Evolutionary conservation across 2,797 vertebrate genomes (phyloP).

Genomic region (Triplophysa yarkandensis): DNA sequence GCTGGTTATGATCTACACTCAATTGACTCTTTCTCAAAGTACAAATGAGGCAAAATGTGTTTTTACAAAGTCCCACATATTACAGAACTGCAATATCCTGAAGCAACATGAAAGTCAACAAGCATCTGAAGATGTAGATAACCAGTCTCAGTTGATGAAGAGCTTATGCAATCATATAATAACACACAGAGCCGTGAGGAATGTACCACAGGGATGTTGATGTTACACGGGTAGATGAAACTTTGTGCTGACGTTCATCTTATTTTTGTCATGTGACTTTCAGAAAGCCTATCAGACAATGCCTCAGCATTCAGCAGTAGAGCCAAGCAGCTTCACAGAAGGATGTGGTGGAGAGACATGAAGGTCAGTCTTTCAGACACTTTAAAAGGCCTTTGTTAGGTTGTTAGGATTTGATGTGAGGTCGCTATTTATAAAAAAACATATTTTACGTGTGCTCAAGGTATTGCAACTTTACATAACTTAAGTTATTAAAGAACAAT

Average conservation of each 20-base stretch:
- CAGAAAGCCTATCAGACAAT: conserved; percentile 96
- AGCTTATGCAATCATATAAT: neutral
- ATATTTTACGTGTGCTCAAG: too few relatives aligned
- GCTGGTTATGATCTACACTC: neutral
- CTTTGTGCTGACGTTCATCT: neutral
- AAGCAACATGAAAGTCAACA: neutral
- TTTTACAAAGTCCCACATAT: neutral
- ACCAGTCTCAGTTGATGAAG: conserved; percentile 6
- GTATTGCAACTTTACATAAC: too few relatives aligned
- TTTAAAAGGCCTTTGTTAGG: neutral
- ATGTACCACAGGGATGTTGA: neutral
- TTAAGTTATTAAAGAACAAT: too few relatives aligned
- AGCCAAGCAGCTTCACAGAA: conserved; percentile 94
- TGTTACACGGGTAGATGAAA: neutral
- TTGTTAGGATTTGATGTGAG: neutral
- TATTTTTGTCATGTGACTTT: conserved; percentile 34
- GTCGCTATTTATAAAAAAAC: neutral
- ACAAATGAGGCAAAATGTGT: neutral
- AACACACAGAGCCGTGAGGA: neutral
- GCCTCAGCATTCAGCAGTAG: conserved; percentile 97
- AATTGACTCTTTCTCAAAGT: neutral
- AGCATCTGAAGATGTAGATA: neutral
- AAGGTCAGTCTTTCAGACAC: conserved; percentile 79
- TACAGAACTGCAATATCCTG: neutral
- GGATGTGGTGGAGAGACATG: conserved; percentile 98